Conservation (phyloP, 2,113 vertebrate genomes). For the Pelmatolapia mariae region DNA sequence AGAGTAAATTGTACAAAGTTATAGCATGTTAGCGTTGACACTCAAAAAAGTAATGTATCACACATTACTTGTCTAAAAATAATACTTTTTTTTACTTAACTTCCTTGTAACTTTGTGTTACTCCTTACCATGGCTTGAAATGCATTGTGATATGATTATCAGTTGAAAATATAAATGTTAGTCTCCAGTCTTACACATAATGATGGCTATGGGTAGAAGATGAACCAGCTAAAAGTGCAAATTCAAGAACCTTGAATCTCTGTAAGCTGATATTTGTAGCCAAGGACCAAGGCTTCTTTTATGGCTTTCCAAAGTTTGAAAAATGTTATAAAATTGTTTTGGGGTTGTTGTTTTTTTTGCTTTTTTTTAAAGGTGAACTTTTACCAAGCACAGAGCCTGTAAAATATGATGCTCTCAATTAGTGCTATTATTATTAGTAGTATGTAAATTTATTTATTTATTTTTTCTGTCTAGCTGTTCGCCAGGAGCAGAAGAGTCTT, state of each 20-base stretch:
- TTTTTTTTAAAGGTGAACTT: background rate
- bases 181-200: background rate
- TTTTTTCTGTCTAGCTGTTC: conserved; percentile 67
- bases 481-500: conserved; percentile 73
- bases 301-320: background rate
- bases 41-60: background rate
- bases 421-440: background rate
- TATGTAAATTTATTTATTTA: fast-evolving
- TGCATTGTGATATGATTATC: background rate
- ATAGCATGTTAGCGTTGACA: background rate
- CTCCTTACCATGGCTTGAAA: background rate
- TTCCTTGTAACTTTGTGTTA: background rate
- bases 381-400: background rate
- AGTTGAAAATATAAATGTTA: background rate
- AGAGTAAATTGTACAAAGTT: background rate
- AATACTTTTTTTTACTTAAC: background rate
- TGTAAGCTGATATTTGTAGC: background rate
- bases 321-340: background rate
- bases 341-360: too few relatives aligned
- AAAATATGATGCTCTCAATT: background rate
- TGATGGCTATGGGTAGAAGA: background rate
- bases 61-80: background rate
- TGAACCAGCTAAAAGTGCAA: background rate
- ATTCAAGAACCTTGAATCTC: background rate
- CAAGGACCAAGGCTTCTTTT: background rate